phyloP scores from a whole-genome alignment of 2,888 invertebrate genomes.

The Zygaena filipendulae region DNA sequence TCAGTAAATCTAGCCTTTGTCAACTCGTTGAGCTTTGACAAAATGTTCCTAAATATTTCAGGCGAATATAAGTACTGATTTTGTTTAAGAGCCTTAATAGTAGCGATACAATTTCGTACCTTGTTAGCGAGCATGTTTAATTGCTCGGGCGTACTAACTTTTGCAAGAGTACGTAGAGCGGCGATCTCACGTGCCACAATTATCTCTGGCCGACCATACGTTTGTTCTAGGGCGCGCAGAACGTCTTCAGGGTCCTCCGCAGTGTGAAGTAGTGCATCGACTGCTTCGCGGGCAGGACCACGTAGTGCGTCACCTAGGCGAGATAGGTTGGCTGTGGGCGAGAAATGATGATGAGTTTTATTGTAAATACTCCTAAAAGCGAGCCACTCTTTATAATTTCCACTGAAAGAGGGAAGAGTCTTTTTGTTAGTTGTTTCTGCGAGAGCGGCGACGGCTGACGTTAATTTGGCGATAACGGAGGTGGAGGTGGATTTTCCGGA shows the following conservation, averaged over 20 bases:
- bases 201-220: conserved; percentile 1
- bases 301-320: neutral
- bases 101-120: conserved; percentile 1
- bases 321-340: neutral
- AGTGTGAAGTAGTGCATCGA: neutral
- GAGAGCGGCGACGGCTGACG: neutral
- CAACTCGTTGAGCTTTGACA: conserved; percentile 4
- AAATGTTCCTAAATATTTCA: conserved; percentile 2
- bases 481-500: too few relatives aligned
- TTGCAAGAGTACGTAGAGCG: neutral
- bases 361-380: neutral
- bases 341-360: neutral
- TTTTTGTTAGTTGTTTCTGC: too few relatives aligned
- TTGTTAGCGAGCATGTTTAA: conserved; percentile 1
- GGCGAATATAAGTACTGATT: conserved; percentile 1
- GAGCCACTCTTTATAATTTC: neutral
- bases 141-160: conserved; percentile 1
- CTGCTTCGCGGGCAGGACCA: neutral
- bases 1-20: conserved; percentile 5
- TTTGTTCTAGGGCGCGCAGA: neutral
- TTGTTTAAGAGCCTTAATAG: neutral
- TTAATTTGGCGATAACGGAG: too few relatives aligned
- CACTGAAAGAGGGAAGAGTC: too few relatives aligned
- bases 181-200: conserved; percentile 2
- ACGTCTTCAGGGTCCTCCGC: neutral